Conservation (phyloP, 2,888 invertebrate species). For the Hyalella azteca region DNA sequence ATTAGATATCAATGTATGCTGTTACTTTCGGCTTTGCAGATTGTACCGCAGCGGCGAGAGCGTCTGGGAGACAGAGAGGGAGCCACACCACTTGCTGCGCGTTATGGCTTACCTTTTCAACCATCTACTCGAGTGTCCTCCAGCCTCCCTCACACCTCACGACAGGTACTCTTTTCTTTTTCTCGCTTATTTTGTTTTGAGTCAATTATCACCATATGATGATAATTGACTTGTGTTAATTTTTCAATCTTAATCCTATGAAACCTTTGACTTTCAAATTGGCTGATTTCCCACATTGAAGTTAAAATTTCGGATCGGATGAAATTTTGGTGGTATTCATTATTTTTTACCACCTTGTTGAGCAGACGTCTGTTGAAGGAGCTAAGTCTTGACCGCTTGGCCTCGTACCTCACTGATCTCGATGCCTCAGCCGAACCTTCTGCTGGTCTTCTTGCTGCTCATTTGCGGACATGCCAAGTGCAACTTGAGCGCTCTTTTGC, state of each 20-base stretch:
- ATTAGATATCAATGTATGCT: too few species aligned
- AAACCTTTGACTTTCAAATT: too few species aligned
- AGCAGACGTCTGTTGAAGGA: constrained; percentile 49
- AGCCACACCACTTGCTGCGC: constrained; percentile 83
- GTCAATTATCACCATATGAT: background rate
- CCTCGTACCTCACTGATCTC: constrained; percentile 72
- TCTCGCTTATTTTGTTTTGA: background rate
- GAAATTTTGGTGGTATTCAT: too few species aligned
- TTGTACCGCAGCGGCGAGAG: constrained; percentile 79
- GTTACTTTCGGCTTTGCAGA: too few species aligned
- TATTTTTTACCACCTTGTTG: background rate
- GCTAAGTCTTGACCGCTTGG: constrained; percentile 55
- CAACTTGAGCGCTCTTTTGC: constrained; percentile 62
- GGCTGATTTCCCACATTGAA: too few species aligned
- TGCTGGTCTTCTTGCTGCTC: constrained; percentile 70
- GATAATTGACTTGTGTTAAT: too few species aligned
- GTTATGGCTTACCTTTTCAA: constrained; percentile 77
- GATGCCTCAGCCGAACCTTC: constrained; percentile 73
- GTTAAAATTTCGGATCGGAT: too few species aligned
- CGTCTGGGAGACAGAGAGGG: constrained; percentile 82
- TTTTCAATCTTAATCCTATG: too few species aligned
- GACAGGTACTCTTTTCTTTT: constrained; percentile 62
- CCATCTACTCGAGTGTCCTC: constrained; percentile 72
- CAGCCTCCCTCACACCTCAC: constrained; percentile 66
- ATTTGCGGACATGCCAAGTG: constrained; percentile 69